These are phyloP conservation scores for Sinocyclocheilus grahami DNA, from an alignment of 2,113 vertebrate species.

Conservation along the genomic window DNA sequence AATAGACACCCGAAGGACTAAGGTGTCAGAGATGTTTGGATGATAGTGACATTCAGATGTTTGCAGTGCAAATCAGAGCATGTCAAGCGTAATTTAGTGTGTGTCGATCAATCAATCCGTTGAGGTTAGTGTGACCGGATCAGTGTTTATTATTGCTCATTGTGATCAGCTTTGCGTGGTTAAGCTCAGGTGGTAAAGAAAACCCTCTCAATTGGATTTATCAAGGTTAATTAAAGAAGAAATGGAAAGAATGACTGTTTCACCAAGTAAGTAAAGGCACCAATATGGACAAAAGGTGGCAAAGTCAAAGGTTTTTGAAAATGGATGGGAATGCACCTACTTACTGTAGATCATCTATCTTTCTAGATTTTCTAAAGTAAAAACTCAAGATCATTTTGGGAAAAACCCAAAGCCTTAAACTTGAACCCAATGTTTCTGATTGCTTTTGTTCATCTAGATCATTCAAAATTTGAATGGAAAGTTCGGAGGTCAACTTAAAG, in stretches of 20 bases:
- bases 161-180: constrained; percentile 24
- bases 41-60: background rate
- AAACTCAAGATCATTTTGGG: background rate
- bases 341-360: too few species aligned
- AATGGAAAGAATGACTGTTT: background rate
- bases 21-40: background rate
- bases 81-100: background rate
- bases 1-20: background rate
- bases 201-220: background rate
- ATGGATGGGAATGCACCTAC: too few species aligned
- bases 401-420: background rate
- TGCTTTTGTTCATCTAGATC: background rate
- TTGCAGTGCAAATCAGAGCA: too few species aligned
- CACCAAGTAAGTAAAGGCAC: background rate
- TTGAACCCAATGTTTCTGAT: background rate
- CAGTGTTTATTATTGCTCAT: constrained; percentile 46
- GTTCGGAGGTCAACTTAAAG: background rate
- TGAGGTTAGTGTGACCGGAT: constrained; percentile 1
- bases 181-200: constrained; percentile 31
- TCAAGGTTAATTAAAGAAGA: constrained; percentile 18
- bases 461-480: background rate
- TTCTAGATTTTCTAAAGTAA: background rate
- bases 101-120: constrained; percentile 21
- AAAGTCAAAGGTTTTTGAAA: background rate
- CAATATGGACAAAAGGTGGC: background rate